A percentile compares a stretch with the other conserved stretches of the same genome.
Conservation (phyloP, 1,140 invertebrate genomes). For the Brachionus paranguensis region DNA sequence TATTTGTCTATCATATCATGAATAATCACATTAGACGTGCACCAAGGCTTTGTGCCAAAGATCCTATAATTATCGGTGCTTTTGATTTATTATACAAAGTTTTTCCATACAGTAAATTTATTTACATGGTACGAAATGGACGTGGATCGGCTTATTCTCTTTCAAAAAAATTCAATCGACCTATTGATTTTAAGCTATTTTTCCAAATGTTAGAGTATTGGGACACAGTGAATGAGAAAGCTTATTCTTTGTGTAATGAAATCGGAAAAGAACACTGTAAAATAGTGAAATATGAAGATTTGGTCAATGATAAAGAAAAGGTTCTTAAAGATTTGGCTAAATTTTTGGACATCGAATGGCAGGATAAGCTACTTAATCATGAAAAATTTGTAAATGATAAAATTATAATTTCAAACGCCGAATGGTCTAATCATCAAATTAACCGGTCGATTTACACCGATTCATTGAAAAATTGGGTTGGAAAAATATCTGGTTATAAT, state of each 20-base stretch:
- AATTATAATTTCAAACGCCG: constrained; percentile 75
- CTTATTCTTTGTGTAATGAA: constrained; percentile 83
- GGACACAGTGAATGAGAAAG: constrained; percentile 86
- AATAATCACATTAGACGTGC: too few relatives aligned
- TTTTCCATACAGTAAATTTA: constrained; percentile 77
- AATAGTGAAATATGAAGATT: constrained; percentile 88
- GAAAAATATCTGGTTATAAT: constrained; percentile 66
- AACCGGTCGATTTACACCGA: constrained; percentile 96
- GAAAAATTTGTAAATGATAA: constrained; percentile 83
- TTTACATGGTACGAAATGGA: constrained; percentile 96
- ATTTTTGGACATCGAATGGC: too few relatives aligned
- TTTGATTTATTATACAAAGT: constrained; percentile 43
- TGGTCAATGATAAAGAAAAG: constrained; percentile 60
- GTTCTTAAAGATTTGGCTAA: too few relatives aligned
- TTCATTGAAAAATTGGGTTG: constrained; percentile 92
- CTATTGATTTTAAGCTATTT: constrained; percentile 87
- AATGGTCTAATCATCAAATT: constrained; percentile 94
- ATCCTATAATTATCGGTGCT: too few relatives aligned
- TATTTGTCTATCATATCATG: too few relatives aligned
- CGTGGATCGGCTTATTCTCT: constrained; percentile 91
- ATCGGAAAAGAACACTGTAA: constrained; percentile 77
- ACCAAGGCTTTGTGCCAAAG: too few relatives aligned
- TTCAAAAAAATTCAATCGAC: constrained; percentile 91
- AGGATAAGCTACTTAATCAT: too few relatives aligned
- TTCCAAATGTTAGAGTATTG: constrained; percentile 87